These are phyloP conservation scores for Micronisus gabar DNA, from an alignment of 2,113 vertebrate genomes.

Conservation along the genomic window DNA sequence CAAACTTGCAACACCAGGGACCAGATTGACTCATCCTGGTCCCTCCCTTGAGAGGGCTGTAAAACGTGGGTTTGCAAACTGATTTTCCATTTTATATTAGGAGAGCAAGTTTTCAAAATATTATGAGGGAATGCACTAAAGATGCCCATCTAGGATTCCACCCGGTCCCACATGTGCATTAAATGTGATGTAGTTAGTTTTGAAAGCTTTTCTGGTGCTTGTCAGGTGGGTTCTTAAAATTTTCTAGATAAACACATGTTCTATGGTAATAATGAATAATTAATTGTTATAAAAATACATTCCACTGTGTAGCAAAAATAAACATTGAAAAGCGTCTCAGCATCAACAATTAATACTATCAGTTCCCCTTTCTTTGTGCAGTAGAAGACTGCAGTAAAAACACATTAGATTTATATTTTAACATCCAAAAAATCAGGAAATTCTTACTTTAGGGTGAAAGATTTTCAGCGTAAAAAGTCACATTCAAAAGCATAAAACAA, in stretches of 20 bases:
- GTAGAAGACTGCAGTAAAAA: neutral
- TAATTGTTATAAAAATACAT: neutral
- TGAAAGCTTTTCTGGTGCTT: conserved; percentile 9
- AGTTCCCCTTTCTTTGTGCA: neutral
- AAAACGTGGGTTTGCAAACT: neutral
- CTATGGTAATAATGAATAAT: neutral
- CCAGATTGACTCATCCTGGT: neutral
- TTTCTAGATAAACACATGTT: neutral
- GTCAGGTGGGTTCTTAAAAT: neutral
- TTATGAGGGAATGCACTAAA: neutral
- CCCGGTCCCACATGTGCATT: neutral
- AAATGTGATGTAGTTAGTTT: neutral
- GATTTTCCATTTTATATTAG: neutral
- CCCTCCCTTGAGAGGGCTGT: neutral
- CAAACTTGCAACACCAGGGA: neutral
- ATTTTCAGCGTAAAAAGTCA: neutral
- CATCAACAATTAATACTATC: neutral
- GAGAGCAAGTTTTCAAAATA: neutral
- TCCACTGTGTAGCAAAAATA: neutral
- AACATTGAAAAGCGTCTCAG: neutral
- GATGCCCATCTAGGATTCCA: neutral
- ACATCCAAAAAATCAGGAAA: neutral
- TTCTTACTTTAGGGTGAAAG: neutral
- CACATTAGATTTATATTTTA: neutral
- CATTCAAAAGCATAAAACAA: neutral